Evolutionary conservation across 2,797 vertebrate genomes (phyloP).

Genomic region (Propithecus deckenii): DNA sequence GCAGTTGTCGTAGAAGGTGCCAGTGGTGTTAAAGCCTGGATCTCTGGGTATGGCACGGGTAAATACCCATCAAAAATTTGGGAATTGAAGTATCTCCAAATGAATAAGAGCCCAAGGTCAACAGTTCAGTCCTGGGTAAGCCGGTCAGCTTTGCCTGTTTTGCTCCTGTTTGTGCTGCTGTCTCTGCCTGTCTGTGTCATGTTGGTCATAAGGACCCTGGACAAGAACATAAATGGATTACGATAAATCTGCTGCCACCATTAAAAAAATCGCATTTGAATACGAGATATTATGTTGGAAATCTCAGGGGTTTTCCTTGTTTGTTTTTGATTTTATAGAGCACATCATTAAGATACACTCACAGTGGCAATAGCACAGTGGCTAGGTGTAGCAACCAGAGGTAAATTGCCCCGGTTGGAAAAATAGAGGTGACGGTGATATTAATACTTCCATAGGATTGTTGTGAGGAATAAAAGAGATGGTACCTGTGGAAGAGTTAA

Average conservation of each 20-base stretch:
- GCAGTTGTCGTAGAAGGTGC: accelerated
- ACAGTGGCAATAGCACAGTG: background rate
- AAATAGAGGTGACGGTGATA: background rate
- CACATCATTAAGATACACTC: background rate
- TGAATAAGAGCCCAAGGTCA: background rate
- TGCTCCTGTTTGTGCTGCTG: background rate
- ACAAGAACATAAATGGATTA: background rate
- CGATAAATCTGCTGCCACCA: background rate
- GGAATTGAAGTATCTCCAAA: background rate
- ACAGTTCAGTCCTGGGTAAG: background rate
- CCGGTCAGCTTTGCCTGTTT: background rate
- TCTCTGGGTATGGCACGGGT: background rate
- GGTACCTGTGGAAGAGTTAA: background rate
- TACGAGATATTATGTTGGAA: background rate
- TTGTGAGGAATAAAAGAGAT: background rate
- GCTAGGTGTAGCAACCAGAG: background rate
- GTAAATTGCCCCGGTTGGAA: background rate
- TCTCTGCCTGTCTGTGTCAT: background rate
- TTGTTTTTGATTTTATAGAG: background rate
- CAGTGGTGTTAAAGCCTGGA: background rate
- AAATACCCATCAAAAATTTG: background rate
- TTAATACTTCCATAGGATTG: background rate
- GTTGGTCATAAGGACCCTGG: background rate
- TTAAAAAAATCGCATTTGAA: background rate
- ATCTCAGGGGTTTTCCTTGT: background rate